Conservation (phyloP, 2,888 invertebrate genomes). For the Marasmarcha lunaedactyla region DNA sequence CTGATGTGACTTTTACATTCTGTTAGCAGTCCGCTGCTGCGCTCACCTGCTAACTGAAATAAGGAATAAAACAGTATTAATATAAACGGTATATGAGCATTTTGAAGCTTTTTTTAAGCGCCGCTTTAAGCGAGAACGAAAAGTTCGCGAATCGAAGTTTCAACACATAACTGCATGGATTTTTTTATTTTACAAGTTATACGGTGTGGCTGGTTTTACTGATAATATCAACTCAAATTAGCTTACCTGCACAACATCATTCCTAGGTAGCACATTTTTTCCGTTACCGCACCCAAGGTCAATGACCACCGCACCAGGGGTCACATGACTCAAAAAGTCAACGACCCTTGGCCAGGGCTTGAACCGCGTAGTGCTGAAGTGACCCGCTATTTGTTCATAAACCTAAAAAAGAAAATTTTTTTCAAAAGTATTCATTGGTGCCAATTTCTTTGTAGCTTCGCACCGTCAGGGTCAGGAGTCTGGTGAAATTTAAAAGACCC, state of each 20-base stretch:
- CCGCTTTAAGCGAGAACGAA: no score
- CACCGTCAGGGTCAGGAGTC: no score
- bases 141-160: no score
- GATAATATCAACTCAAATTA: no score
- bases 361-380: conserved; percentile 95
- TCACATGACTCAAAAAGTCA: conserved; percentile 78
- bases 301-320: conserved; percentile 77
- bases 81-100: no score
- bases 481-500: no score
- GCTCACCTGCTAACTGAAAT: conserved; percentile 80
- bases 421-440: conserved; percentile 1
- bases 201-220: no score
- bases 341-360: conserved; percentile 94
- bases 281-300: conserved; percentile 99
- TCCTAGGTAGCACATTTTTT: conserved; percentile 84
- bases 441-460: no score
- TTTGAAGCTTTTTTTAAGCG: no score
- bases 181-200: no score
- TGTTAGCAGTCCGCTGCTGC: conserved; percentile 50
- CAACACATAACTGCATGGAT: no score
- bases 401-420: conserved; percentile 77
- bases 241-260: conserved; percentile 71
- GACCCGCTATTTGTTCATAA: conserved; percentile 93
- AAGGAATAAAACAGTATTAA: background rate
- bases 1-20: conserved; percentile 28